These are phyloP conservation scores for Toxonevra muliebris DNA, from an alignment of 2,888 invertebrate species.

Conservation along the genomic window DNA sequence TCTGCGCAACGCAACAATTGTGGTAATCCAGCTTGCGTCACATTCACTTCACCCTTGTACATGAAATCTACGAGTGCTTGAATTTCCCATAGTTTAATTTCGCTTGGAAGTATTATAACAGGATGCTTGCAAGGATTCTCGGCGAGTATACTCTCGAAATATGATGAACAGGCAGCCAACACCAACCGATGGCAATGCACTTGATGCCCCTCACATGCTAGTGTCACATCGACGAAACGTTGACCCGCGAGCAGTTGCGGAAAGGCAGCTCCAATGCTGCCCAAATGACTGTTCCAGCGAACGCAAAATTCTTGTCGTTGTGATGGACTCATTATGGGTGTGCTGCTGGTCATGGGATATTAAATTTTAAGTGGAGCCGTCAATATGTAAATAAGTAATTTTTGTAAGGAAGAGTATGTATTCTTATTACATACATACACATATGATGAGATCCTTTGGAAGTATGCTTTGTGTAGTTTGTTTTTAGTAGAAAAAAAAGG, in stretches of 20 bases:
- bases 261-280: slow-evolving; percentile 65
- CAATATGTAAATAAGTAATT: slow-evolving; percentile 1
- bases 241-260: slow-evolving; percentile 64
- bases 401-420: neutral
- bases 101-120: slow-evolving; percentile 81
- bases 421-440: no score
- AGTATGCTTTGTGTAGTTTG: no score
- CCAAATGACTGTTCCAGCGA: slow-evolving; percentile 65
- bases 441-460: no score
- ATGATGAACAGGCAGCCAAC: slow-evolving; percentile 84
- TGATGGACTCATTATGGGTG: slow-evolving; percentile 40
- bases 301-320: slow-evolving; percentile 64
- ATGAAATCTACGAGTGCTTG: slow-evolving; percentile 88
- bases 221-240: slow-evolving; percentile 84
- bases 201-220: slow-evolving; percentile 87
- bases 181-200: slow-evolving; percentile 86
- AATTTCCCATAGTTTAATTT: slow-evolving; percentile 85
- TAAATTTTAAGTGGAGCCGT: neutral
- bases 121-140: slow-evolving; percentile 89
- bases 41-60: slow-evolving; percentile 90
- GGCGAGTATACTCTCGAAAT: slow-evolving; percentile 80
- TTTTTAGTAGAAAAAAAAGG: no score
- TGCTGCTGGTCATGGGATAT: slow-evolving; percentile 12
- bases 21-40: slow-evolving; percentile 83
- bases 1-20: slow-evolving; percentile 85